A percentile compares a stretch with the other conserved stretches of the same genome.
Evolutionary conservation across 2,797 vertebrate species (phyloP).

Genomic region (Hylomyscus alleni): DNA sequence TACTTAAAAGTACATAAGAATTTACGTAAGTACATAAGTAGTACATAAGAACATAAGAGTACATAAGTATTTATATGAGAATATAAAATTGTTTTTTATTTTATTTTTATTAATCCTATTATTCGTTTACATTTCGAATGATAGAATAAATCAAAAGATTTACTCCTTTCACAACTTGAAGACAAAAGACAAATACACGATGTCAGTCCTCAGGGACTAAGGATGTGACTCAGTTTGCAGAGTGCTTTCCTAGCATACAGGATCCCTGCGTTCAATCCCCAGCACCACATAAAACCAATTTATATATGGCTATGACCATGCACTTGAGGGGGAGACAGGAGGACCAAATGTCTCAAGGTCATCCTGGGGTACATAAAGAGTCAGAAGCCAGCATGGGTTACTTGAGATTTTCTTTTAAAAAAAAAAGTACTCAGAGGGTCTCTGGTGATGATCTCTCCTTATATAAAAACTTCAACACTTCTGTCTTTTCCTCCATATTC

Average conservation of each 20-base stretch:
- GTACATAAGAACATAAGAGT: neutral
- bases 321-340: neutral
- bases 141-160: neutral
- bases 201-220: neutral
- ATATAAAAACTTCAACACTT: neutral
- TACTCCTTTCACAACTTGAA: neutral
- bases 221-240: neutral
- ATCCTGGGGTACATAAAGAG: neutral
- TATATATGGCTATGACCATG: neutral
- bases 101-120: too few relatives aligned
- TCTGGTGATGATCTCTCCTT: neutral
- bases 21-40: too few relatives aligned
- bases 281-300: neutral
- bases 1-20: neutral
- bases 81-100: neutral
- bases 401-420: neutral
- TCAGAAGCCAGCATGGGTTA: neutral
- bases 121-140: too few relatives aligned
- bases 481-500: neutral
- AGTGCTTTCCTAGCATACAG: neutral
- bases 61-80: neutral
- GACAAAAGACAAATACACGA: constrained; percentile 43
- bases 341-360: neutral
- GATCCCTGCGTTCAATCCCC: neutral
- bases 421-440: neutral